Evolutionary conservation across 1,140 invertebrate genomes (phyloP).

Genomic region (Drosophila quadrilineata): DNA sequence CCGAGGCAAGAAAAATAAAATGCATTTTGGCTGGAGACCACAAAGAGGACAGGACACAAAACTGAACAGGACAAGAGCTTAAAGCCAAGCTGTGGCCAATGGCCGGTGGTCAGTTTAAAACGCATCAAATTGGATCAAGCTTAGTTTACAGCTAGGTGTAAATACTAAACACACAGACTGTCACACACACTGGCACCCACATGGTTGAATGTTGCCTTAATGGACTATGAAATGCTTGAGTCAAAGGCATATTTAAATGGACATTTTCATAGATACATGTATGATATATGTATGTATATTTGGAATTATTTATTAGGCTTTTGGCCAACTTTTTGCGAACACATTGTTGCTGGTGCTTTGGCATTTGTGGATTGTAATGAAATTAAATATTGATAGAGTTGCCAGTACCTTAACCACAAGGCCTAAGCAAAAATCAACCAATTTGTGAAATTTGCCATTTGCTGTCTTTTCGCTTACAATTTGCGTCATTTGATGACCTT

Average conservation of each 20-base stretch:
- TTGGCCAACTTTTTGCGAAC: conserved; percentile 28
- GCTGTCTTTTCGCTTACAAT: conserved; percentile 42
- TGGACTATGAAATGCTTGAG: conserved; percentile 20
- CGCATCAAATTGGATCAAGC: conserved; percentile 60
- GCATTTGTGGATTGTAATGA: conserved; percentile 68
- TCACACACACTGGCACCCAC: conserved; percentile 11
- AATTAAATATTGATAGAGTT: conserved; percentile 72
- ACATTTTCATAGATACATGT: conserved; percentile 23
- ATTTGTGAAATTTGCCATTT: conserved; percentile 55
- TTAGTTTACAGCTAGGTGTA: conserved; percentile 40
- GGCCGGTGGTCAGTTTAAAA: conserved; percentile 42
- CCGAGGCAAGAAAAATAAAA: conserved; percentile 63
- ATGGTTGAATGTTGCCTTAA: conserved; percentile 14
- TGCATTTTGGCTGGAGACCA: conserved; percentile 47
- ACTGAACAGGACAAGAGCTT: conserved; percentile 39
- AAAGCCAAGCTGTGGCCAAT: conserved; percentile 40
- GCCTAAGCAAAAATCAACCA: conserved; percentile 31
- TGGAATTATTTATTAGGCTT: conserved; percentile 66
- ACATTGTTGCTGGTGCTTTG: conserved; percentile 70
- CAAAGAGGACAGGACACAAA: conserved; percentile 12
- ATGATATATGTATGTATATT: conserved; percentile 43
- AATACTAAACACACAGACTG: conserved; percentile 17
- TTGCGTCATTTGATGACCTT: conserved; percentile 71
- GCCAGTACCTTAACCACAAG: conserved; percentile 42
- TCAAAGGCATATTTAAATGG: conserved; percentile 36